phyloP scores from a whole-genome alignment of 30 jellyfish, hydroid and myxozoan species.

The Hydractinia echinata region DNA sequence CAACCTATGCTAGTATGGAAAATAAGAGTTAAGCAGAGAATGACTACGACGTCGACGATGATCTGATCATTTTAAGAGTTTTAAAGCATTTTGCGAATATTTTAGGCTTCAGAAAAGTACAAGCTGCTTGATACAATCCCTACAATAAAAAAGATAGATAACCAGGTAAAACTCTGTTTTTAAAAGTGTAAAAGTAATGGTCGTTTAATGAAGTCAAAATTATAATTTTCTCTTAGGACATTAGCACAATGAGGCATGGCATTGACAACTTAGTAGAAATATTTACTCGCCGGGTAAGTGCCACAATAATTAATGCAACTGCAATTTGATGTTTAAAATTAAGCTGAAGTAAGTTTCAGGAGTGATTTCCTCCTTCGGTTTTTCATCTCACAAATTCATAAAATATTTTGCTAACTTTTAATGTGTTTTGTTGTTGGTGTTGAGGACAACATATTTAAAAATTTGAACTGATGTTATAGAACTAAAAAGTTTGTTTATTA shows the following conservation, averaged over 20 bases:
- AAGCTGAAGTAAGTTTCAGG: too few species aligned
- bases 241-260: constrained; percentile 73
- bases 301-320: not conserved
- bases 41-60: too few species aligned
- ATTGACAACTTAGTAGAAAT: constrained; percentile 63
- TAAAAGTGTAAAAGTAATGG: not conserved
- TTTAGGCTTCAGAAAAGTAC: constrained; percentile 76
- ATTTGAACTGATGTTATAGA: too few species aligned
- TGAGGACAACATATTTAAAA: too few species aligned
- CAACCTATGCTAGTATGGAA: too few species aligned
- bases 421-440: too few species aligned
- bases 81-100: not conserved
- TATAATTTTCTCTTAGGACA: constrained; percentile 45
- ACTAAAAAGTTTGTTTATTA: too few species aligned
- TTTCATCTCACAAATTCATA: too few species aligned
- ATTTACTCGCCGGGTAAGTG: constrained; percentile 67
- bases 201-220: not conserved
- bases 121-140: constrained; percentile 63
- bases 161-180: not conserved
- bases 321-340: too few species aligned
- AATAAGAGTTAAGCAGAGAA: too few species aligned
- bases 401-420: too few species aligned
- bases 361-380: too few species aligned
- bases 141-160: constrained; percentile 26
- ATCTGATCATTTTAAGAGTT: not conserved